Percentiles rank a stretch among this genome's conserved stretches.
Evolutionary conservation across 2,888 invertebrate genomes (phyloP).

Genomic region (Osedax fenrisi): DNA sequence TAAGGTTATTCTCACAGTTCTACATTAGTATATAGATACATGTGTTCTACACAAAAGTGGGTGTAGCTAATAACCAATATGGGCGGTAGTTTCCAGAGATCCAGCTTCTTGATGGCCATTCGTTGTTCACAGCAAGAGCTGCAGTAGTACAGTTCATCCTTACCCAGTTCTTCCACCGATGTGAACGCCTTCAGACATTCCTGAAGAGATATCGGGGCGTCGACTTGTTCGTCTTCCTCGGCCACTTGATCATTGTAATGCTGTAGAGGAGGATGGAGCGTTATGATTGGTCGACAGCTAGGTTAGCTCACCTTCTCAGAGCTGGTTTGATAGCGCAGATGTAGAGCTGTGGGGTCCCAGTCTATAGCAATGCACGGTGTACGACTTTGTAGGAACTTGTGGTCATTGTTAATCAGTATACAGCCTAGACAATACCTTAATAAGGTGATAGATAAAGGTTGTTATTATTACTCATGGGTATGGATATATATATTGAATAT

Average conservation of each 20-base stretch:
- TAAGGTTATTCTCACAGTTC: neutral
- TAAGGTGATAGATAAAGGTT: neutral
- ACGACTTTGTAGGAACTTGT: slow-evolving; percentile 44
- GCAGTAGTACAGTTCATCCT: slow-evolving; percentile 73
- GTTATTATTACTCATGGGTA: too few species aligned
- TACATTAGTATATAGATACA: too few species aligned
- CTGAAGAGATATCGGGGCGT: slow-evolving; percentile 64
- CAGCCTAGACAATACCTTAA: slow-evolving; percentile 70
- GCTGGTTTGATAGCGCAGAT: slow-evolving; percentile 71
- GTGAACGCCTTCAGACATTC: slow-evolving; percentile 77
- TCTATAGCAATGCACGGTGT: slow-evolving; percentile 66
- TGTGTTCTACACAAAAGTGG: too few species aligned
- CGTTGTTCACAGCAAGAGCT: slow-evolving; percentile 69
- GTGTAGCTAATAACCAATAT: slow-evolving; percentile 61
- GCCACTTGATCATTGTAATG: slow-evolving; percentile 66
- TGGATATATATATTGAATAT: too few species aligned
- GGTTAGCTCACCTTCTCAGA: slow-evolving; percentile 57
- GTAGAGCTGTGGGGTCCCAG: slow-evolving; percentile 86
- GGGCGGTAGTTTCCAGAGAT: slow-evolving; percentile 80
- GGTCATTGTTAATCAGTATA: slow-evolving; percentile 60
- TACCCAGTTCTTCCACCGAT: slow-evolving; percentile 65
- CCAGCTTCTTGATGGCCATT: slow-evolving; percentile 75
- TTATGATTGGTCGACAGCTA: neutral
- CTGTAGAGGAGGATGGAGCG: too few species aligned
- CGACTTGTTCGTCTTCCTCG: slow-evolving; percentile 57